phyloP scores from a whole-genome alignment of 2,113 vertebrate species.

The Genyomyrus donnyi region DNA sequence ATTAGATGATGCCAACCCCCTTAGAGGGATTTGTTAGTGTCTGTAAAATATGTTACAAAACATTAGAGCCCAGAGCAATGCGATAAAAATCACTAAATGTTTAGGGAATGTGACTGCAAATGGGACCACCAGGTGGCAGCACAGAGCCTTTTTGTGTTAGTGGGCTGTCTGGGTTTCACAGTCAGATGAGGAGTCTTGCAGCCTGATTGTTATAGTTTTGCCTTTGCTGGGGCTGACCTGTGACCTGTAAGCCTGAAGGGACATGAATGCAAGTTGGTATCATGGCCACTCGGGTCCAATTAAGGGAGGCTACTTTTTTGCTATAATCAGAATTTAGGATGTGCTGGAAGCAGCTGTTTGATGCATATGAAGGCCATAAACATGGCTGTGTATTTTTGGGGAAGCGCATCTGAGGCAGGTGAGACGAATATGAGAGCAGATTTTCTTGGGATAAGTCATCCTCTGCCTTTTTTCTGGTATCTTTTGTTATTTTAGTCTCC shows the following conservation, averaged over 20 bases:
- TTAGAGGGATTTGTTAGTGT: neutral
- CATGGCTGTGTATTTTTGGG: neutral
- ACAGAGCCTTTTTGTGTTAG: neutral
- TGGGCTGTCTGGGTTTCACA: neutral
- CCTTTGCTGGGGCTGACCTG: neutral
- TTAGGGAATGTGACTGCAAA: neutral
- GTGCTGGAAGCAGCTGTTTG: neutral
- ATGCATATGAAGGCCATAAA: neutral
- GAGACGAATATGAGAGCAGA: no score
- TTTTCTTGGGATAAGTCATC: no score
- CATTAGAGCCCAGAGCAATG: neutral
- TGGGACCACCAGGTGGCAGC: neutral
- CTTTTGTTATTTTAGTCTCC: neutral
- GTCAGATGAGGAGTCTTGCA: neutral
- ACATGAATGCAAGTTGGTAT: neutral
- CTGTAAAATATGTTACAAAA: neutral
- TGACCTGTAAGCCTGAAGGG: neutral
- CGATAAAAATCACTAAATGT: neutral
- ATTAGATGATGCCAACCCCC: neutral
- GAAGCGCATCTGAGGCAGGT: no score
- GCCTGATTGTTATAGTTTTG: neutral
- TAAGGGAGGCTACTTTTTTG: neutral
- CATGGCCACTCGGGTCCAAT: neutral
- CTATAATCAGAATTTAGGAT: neutral
- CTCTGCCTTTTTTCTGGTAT: neutral